Conservation (phyloP, 2,888 invertebrate species). For the Chromoteleia sp. region DNA sequence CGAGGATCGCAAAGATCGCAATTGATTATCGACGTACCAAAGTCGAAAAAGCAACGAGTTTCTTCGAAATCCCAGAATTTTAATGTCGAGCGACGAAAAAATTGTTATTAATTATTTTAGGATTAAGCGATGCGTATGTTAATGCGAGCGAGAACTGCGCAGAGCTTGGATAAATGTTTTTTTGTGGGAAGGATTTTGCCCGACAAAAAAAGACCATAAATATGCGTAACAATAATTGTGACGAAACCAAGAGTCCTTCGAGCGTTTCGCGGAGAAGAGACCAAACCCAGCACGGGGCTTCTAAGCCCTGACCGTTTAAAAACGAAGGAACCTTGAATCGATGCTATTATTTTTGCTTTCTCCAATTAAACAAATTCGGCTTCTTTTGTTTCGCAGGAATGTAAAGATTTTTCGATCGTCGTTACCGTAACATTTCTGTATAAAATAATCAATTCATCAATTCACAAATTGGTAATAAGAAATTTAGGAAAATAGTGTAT, state of each 20-base stretch:
- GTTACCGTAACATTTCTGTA: no score
- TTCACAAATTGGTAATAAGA: no score
- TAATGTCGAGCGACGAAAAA: constrained; percentile 8
- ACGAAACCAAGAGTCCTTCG: constrained; percentile 35
- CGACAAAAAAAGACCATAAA: constrained; percentile 12
- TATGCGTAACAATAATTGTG: constrained; percentile 41
- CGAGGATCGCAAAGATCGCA: constrained; percentile 41
- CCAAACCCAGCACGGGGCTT: constrained; percentile 50
- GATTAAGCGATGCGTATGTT: constrained; percentile 17
- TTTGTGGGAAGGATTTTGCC: constrained; percentile 19
- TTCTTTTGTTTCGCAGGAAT: no score
- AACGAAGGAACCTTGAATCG: constrained; percentile 44
- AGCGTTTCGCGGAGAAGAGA: constrained; percentile 12
- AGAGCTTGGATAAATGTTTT: constrained; percentile 1
- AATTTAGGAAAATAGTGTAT: no score
- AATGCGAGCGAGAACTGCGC: constrained; percentile 8
- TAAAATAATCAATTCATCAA: no score
- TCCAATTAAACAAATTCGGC: no score
- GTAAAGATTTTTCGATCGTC: no score
- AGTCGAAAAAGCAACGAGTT: background rate
- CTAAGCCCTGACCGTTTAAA: constrained; percentile 67
- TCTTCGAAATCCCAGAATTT: constrained; percentile 13
- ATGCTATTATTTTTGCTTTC: constrained; percentile 14
- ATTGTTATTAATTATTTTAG: constrained; percentile 28
- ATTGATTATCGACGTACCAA: constrained; percentile 43